Evolutionary conservation across 1,140 invertebrate species (phyloP), one percentile per base, ranked within the genome.

Genomic region (Scaptomyza graminum): DNA sequence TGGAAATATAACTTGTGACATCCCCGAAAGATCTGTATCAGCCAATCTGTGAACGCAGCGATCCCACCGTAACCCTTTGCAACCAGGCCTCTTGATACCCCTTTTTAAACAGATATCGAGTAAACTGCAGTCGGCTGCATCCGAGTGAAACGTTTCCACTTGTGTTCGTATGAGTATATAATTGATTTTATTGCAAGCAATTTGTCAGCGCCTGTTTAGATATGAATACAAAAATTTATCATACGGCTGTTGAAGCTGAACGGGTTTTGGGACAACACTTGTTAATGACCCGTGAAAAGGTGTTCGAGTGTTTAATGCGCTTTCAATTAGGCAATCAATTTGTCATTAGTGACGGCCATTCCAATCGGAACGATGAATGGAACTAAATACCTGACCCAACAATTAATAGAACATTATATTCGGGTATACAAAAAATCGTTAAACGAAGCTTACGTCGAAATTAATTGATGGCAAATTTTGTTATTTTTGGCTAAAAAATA

Each of bases 261-360:
- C 77, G 50, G 47, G 82, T 85, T 84, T 13, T 57, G 13, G 43
- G 31, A 9, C 31, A 34, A 9, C 31, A 34, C 31, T 34, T 34
- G 37, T 73, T 67, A 28, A 49, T 2, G 28, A 44, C 28, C 28
- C 11, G 61, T 43, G 25, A 44, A 54, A 25, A 64, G 67, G 62
- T 75, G 64, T 67, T 68, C 13, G 44, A 37, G 44, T 52, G 34
- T 44, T 72, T 71, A 66, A 77, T 77, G 63, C 50, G 61, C 63
- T 61, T 76, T 66, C 60, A 84, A 79, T 59, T 56, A 67, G 76
- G 64, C 71, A 75, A 87, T 87, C 67, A 78, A 87, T 75, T 68
- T 71, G 74, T 50, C 61, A 87, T 87, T 78, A 87, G 52, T 78
- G 51, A 60, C 18, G 56, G 54, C 7, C 51, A 37, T 44, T 15